Evolutionary conservation across 2,888 invertebrate species (phyloP).

Genomic region (Philonicus albiceps): DNA sequence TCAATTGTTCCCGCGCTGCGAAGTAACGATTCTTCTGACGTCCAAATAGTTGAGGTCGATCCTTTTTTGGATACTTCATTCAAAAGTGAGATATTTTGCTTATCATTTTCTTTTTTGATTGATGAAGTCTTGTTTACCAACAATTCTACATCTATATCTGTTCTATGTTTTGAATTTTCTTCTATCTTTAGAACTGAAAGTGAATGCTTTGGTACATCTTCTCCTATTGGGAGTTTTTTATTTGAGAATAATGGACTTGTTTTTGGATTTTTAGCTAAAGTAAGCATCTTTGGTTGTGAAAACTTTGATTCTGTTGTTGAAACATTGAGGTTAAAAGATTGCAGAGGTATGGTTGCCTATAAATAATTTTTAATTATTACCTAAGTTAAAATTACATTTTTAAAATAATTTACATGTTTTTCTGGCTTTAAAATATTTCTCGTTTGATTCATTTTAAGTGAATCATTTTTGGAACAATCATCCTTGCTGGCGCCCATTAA

Average conservation of each 20-base stretch:
- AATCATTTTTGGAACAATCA: constrained; percentile 6
- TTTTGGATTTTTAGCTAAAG: constrained; percentile 37
- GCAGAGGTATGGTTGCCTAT: constrained; percentile 63
- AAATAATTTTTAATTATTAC: constrained; percentile 42
- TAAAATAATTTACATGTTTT: constrained; percentile 60
- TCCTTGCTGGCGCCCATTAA: constrained; percentile 60
- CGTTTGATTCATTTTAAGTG: constrained; percentile 6
- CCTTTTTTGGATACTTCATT: constrained; percentile 62
- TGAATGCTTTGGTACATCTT: constrained; percentile 60
- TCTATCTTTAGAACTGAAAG: constrained; percentile 49
- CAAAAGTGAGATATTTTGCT: constrained; percentile 44
- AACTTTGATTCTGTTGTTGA: constrained; percentile 53
- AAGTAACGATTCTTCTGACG: constrained; percentile 63
- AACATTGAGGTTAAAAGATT: constrained; percentile 63
- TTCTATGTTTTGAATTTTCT: constrained; percentile 48
- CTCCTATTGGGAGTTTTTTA: constrained; percentile 51
- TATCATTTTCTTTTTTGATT: constrained; percentile 2
- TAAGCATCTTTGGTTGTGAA: constrained; percentile 30
- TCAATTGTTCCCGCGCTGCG: constrained; percentile 63
- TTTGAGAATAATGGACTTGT: background rate
- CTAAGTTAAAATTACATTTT: background rate
- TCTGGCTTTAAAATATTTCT: constrained; percentile 60
- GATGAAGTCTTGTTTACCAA: background rate
- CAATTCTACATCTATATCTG: constrained; percentile 46
- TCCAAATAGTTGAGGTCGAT: constrained; percentile 63